A percentile compares a stretch with the other conserved stretches of the same genome.
Conservation (phyloP, 2,797 vertebrate genomes). For the Lutjanus argentimaculatus region DNA sequence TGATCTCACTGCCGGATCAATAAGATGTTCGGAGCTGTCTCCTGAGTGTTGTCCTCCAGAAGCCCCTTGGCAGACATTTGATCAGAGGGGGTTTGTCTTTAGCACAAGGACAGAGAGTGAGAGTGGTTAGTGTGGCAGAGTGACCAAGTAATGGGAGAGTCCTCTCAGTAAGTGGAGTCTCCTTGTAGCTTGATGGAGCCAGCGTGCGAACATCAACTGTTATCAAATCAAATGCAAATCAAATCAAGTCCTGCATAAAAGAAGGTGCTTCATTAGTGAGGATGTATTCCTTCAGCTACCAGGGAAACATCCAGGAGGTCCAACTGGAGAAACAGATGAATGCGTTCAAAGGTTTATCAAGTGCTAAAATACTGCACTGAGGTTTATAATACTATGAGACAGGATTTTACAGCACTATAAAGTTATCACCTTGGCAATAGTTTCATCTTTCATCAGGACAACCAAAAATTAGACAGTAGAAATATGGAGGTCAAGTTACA, state of each 20-base stretch:
- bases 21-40: slow-evolving; percentile 56
- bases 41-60: slow-evolving; percentile 58
- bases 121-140: slow-evolving; percentile 27
- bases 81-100: slow-evolving; percentile 48
- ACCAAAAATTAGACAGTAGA: neutral
- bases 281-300: neutral
- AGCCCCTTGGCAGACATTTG: slow-evolving; percentile 55
- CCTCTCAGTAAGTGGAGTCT: slow-evolving; percentile 20
- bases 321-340: neutral
- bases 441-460: neutral
- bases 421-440: neutral
- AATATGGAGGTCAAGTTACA: neutral
- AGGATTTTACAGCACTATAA: neutral
- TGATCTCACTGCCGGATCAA: slow-evolving; percentile 64
- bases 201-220: neutral
- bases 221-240: no score
- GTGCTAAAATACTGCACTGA: neutral
- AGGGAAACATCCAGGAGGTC: neutral
- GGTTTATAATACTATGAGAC: neutral
- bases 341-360: neutral
- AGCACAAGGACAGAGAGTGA: slow-evolving; percentile 37
- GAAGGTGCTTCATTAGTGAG: neutral
- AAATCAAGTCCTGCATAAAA: neutral
- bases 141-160: slow-evolving; percentile 27
- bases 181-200: slow-evolving; percentile 9